Conservation (phyloP, 2,113 vertebrate genomes). For the Fukomys damarensis region DNA sequence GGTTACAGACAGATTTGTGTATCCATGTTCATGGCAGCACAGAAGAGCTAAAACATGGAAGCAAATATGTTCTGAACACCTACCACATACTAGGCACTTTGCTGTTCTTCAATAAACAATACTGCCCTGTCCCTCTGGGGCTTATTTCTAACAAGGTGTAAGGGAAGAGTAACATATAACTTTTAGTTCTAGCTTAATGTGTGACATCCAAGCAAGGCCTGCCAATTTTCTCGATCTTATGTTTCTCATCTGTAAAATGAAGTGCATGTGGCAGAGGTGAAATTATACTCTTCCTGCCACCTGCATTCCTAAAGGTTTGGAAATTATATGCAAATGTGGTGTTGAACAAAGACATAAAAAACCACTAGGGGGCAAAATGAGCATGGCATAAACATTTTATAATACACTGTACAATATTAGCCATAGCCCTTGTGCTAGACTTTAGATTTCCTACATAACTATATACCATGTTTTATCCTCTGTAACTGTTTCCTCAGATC, state of each 20-base stretch:
- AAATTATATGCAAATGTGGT: conserved; percentile 8
- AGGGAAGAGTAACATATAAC: neutral
- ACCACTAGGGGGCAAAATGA: conserved; percentile 70
- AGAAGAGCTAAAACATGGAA: neutral
- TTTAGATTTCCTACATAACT: neutral
- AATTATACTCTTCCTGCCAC: neutral
- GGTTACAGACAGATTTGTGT: neutral
- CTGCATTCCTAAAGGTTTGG: neutral
- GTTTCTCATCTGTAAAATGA: neutral
- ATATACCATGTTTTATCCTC: neutral
- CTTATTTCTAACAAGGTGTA: neutral
- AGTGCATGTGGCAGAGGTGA: neutral
- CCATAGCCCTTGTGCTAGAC: neutral
- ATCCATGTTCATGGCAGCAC: neutral
- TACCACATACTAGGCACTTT: neutral
- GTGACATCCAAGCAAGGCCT: neutral
- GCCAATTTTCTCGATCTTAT: neutral
- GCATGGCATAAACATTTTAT: neutral
- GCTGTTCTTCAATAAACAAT: neutral
- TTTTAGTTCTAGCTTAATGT: neutral
- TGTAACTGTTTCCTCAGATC: neutral
- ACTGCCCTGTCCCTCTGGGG: neutral
- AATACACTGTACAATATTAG: neutral
- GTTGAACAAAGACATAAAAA: neutral
- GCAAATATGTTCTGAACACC: neutral